Evolutionary conservation across 2,797 vertebrate genomes (phyloP).

Genomic region (Lutra lutra): DNA sequence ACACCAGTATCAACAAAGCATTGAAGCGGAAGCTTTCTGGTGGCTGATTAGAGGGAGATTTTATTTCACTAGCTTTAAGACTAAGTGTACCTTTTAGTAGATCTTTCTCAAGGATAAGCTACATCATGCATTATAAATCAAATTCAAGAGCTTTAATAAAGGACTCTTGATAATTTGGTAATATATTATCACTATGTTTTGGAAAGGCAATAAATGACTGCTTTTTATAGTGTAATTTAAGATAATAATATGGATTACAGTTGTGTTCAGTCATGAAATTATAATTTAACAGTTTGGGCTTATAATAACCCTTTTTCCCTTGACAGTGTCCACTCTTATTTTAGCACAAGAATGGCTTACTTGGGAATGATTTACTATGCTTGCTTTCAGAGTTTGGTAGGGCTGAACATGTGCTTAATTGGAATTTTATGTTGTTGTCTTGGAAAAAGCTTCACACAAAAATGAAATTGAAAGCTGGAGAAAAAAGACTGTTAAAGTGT

Average conservation of each 20-base stretch:
- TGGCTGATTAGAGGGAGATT: conserved; percentile 75
- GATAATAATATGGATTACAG: conserved; percentile 79
- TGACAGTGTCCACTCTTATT: conserved; percentile 67
- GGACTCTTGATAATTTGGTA: conserved; percentile 75
- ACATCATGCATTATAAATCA: conserved; percentile 76
- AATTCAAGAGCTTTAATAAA: conserved; percentile 79
- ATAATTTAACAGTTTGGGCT: conserved; percentile 77
- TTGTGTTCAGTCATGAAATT: conserved; percentile 77
- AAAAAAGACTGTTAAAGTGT: background rate
- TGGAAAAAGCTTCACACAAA: conserved; percentile 62
- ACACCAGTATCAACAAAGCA: conserved; percentile 80
- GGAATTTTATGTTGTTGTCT: conserved; percentile 70
- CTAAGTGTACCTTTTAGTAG: conserved; percentile 77
- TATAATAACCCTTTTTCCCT: conserved; percentile 61
- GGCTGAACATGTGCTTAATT: conserved; percentile 71
- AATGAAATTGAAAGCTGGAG: conserved; percentile 51
- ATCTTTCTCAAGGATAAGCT: conserved; percentile 77
- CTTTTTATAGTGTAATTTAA: conserved; percentile 82
- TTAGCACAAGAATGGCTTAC: conserved; percentile 57
- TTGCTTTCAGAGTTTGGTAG: conserved; percentile 59
- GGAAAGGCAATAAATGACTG: conserved; percentile 70
- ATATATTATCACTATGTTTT: conserved; percentile 78
- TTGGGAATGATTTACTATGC: conserved; percentile 60
- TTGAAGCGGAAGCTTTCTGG: conserved; percentile 77
- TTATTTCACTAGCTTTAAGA: conserved; percentile 77